These are phyloP conservation scores for Silurus glanis DNA, from an alignment of 2,113 vertebrate species.

Conservation along the genomic window DNA sequence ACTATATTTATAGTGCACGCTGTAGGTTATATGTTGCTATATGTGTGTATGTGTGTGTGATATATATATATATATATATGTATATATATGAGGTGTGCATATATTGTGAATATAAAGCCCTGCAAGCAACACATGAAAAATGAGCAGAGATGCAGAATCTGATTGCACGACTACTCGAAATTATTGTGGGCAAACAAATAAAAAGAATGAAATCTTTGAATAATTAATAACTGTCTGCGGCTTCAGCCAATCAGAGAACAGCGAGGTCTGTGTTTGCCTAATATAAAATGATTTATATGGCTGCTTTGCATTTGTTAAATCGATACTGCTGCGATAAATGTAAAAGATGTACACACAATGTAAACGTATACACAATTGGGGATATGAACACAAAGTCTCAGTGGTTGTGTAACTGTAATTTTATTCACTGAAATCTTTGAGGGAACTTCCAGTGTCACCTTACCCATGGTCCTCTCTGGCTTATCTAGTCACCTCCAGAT, in stretches of 20 bases:
- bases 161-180: not conserved
- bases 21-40: not conserved
- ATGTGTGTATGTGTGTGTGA: too few relatives aligned
- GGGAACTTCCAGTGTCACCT: constrained; percentile 32
- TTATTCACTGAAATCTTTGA: constrained; percentile 24
- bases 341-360: not conserved
- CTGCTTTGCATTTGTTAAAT: not conserved
- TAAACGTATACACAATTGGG: not conserved
- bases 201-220: not conserved
- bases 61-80: too few relatives aligned
- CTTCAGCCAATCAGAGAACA: not conserved
- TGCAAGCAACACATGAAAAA: not conserved
- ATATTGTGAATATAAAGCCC: not conserved
- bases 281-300: not conserved
- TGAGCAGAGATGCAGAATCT: not conserved
- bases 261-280: not conserved
- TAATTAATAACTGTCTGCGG: not conserved
- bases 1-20: not conserved
- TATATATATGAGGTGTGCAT: not conserved
- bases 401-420: constrained; percentile 10
- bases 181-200: not conserved
- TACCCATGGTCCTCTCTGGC: constrained; percentile 43
- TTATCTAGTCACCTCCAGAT: constrained; percentile 5
- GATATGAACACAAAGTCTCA: not conserved
- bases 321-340: too few relatives aligned